Conservation (phyloP, 2,113 vertebrate species). For the Saccopteryx leptura region DNA sequence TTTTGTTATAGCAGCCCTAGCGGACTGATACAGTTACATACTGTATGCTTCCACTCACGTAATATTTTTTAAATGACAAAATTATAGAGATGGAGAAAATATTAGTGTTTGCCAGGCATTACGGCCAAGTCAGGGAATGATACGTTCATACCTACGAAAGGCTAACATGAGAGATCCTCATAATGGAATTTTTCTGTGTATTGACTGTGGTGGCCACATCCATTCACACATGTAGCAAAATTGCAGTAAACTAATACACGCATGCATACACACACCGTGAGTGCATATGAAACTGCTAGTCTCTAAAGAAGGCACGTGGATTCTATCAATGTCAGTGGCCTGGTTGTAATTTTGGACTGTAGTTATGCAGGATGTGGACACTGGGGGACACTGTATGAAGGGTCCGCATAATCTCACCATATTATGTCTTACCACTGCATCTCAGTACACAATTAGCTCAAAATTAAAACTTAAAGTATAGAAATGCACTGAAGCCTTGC, state of each 20-base stretch:
- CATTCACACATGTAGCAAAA: background rate
- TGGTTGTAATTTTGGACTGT: background rate
- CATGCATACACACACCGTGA: background rate
- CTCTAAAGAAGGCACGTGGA: background rate
- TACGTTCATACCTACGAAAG: background rate
- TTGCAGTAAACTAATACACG: background rate
- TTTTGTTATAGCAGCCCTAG: background rate
- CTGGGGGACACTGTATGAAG: background rate
- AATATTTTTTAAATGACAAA: background rate
- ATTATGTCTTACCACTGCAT: background rate
- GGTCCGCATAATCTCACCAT: fast-evolving
- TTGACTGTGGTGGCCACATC: background rate
- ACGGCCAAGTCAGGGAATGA: background rate
- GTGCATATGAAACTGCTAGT: background rate
- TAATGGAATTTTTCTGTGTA: background rate
- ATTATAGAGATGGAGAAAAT: background rate
- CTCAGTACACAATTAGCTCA: background rate
- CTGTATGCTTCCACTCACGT: background rate
- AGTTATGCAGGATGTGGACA: background rate
- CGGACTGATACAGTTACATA: background rate
- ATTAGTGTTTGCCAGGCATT: background rate
- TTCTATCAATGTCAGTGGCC: background rate
- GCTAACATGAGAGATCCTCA: too few relatives aligned
- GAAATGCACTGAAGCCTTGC: background rate
- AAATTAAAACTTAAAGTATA: background rate